Percentiles rank a stretch among this genome's conserved stretches.
These are phyloP conservation scores for Eunapius fragilis DNA, from an alignment of 37 sponge, comb jelly and placozoan genomes.

Conservation along the genomic window DNA sequence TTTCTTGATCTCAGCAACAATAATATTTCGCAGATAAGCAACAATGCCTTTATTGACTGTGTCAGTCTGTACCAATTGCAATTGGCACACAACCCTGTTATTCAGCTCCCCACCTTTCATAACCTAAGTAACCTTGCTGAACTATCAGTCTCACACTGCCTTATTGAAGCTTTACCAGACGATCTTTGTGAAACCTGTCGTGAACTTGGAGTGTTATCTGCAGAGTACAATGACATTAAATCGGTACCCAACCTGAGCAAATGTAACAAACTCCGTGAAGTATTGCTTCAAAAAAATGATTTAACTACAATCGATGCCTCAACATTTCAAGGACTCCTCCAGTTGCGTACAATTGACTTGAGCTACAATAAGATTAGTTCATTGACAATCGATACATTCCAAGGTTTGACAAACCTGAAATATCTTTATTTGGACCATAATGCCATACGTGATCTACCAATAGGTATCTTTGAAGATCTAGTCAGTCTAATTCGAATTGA, in stretches of 20 bases:
- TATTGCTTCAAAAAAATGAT: not conserved
- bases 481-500: not conserved
- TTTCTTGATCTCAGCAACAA: constrained; percentile 19
- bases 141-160: constrained; percentile 7
- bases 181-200: constrained; percentile 26
- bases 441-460: constrained; percentile 23
- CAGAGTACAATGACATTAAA: constrained; percentile 2
- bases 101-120: constrained; percentile 23
- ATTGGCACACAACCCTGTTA: constrained; percentile 4
- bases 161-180: constrained; percentile 27
- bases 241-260: constrained; percentile 9
- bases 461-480: constrained; percentile 17
- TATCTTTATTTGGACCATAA: constrained; percentile 29
- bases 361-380: constrained; percentile 13
- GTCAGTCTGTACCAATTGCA: constrained; percentile 1
- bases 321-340: not conserved
- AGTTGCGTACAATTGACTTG: not conserved
- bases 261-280: not conserved
- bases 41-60: constrained; percentile 25
- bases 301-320: not conserved
- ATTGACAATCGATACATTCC: constrained; percentile 1
- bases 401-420: not conserved
- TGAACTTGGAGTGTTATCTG: constrained; percentile 1
- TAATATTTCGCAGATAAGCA: constrained; percentile 7
- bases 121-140: constrained; percentile 3